Conservation (phyloP, 2,797 vertebrate genomes). For the Bradypodion pumilum region DNA sequence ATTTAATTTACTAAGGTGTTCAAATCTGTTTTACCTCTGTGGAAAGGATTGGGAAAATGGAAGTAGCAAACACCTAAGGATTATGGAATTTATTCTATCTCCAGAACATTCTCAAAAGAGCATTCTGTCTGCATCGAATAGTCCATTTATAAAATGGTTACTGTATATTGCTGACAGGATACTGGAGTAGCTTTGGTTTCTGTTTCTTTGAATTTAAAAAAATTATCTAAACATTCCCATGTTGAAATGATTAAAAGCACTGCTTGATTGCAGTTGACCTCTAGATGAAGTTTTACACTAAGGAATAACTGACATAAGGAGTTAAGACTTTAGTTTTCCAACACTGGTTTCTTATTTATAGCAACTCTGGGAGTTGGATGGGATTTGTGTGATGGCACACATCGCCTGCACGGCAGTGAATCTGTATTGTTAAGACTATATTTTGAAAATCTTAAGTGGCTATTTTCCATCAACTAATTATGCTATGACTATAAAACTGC, state of each 20-base stretch:
- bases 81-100: no score
- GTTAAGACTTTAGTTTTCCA: neutral
- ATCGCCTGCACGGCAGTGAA: slow-evolving; percentile 3
- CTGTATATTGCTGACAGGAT: neutral
- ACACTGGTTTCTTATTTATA: neutral
- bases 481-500: neutral
- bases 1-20: neutral
- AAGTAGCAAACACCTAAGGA: neutral
- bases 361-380: neutral
- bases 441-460: neutral
- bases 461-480: slow-evolving; percentile 18
- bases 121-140: neutral
- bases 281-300: no score
- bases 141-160: neutral
- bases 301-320: neutral
- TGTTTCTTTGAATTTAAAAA: neutral
- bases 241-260: neutral
- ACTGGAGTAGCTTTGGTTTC: neutral
- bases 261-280: no score
- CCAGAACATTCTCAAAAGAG: neutral
- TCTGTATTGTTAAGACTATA: neutral
- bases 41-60: neutral
- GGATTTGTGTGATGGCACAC: neutral
- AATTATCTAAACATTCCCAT: neutral
- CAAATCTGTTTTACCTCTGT: neutral